These are phyloP conservation scores for Triops cancriformis DNA, from an alignment of 1,140 invertebrate genomes.

Conservation along the genomic window DNA sequence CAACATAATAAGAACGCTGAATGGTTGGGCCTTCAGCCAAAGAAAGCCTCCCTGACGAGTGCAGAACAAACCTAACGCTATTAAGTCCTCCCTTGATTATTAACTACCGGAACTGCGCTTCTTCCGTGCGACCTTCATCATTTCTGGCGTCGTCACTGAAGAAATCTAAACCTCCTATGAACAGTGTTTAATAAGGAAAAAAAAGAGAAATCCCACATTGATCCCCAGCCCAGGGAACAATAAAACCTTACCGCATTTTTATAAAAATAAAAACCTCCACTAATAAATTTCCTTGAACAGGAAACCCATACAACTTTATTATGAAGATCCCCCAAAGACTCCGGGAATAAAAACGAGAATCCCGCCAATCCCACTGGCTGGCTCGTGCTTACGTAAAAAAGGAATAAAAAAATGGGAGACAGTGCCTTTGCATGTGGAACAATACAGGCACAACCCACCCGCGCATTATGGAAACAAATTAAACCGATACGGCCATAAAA, in stretches of 20 bases:
- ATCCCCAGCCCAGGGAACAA: not conserved
- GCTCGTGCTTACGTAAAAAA: not conserved
- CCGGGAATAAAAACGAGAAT: not conserved
- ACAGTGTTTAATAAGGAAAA: not conserved
- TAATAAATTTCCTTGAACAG: not conserved
- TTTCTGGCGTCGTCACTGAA: not conserved
- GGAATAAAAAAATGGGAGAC: not conserved
- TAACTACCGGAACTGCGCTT: constrained; percentile 12
- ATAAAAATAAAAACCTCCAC: not conserved
- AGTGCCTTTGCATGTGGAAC: not conserved
- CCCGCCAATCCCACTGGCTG: not conserved
- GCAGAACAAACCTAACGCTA: not conserved
- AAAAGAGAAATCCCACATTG: not conserved
- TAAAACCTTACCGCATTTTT: not conserved
- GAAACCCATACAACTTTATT: not conserved
- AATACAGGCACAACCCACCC: not conserved
- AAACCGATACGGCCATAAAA: not conserved
- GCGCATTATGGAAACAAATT: not conserved
- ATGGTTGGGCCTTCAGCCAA: not conserved
- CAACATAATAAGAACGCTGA: not conserved
- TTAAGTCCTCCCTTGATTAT: not conserved
- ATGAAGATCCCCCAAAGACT: not conserved
- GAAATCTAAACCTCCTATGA: not conserved
- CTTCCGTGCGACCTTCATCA: constrained; percentile 5
- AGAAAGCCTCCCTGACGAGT: constrained; percentile 2